Percentiles rank a stretch among this genome's conserved stretches.
Evolutionary conservation across 2,888 invertebrate species (phyloP).

Genomic region (Rhagium mordax): DNA sequence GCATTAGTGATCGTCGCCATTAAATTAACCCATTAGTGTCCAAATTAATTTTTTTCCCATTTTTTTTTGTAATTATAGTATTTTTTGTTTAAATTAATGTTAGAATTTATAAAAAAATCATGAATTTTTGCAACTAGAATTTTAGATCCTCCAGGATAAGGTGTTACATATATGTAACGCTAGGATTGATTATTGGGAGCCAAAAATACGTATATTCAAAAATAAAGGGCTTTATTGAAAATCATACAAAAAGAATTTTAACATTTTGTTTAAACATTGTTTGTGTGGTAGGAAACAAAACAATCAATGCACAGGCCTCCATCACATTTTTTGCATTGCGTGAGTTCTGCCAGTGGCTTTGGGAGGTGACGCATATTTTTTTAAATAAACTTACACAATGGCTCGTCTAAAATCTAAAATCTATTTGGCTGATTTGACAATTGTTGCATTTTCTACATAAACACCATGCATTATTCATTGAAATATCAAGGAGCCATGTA

Average conservation of each 20-base stretch:
- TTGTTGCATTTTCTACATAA: slow-evolving; percentile 28
- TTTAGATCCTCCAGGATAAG: slow-evolving; percentile 3
- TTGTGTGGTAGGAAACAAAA: slow-evolving; percentile 30
- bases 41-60: background rate
- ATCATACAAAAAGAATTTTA: background rate
- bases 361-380: slow-evolving; percentile 35
- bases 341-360: slow-evolving; percentile 32
- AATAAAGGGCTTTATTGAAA: background rate
- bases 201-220: slow-evolving; percentile 5
- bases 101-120: slow-evolving; percentile 1
- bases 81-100: slow-evolving; percentile 5
- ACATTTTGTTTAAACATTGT: slow-evolving; percentile 3
- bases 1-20: too few relatives aligned
- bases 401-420: slow-evolving; percentile 41
- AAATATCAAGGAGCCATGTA: slow-evolving; percentile 42
- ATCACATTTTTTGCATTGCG: slow-evolving; percentile 26
- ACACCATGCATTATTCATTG: slow-evolving; percentile 46
- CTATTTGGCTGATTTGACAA: slow-evolving; percentile 33
- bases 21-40: too few relatives aligned
- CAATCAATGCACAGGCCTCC: slow-evolving; percentile 32
- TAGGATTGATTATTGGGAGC: slow-evolving; percentile 12
- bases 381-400: slow-evolving; percentile 36
- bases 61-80: slow-evolving; percentile 2
- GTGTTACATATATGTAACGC: slow-evolving; percentile 23
- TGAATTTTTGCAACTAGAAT: slow-evolving; percentile 10